Percentiles rank a stretch among this genome's conserved stretches.
Evolutionary conservation across 2,888 invertebrate species (phyloP).

Genomic region (Labia minor): DNA sequence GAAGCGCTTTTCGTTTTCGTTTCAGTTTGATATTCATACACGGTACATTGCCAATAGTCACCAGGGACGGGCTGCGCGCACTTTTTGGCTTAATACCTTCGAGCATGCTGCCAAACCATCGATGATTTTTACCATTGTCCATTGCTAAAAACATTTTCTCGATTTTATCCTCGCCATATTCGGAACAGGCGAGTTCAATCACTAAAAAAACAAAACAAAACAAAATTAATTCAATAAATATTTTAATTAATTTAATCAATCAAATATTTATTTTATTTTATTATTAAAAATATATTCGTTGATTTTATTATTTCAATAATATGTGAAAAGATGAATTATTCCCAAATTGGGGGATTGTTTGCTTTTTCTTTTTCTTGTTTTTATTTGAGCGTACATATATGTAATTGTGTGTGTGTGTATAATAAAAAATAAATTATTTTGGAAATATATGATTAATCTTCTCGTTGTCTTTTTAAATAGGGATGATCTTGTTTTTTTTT

Average conservation of each 20-base stretch:
- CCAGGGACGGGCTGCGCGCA: neutral
- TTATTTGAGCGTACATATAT: no score
- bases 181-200: conserved; percentile 85
- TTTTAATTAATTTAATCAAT: conserved; percentile 37
- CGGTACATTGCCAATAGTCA: neutral
- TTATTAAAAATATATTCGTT: neutral
- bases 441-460: no score
- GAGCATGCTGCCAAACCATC: conserved; percentile 51
- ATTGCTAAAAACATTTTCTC: conserved; percentile 51
- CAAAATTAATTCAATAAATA: no score
- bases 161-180: conserved; percentile 72
- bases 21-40: neutral
- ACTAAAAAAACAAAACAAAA: no score
- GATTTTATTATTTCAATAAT: no score
- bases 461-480: no score
- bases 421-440: no score
- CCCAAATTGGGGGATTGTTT: no score
- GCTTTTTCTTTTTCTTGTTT: no score
- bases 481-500: no score
- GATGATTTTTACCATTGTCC: conserved; percentile 55
- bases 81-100: conserved; percentile 28
- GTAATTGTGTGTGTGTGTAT: no score
- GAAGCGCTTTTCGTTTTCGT: conserved; percentile 33
- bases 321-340: no score
- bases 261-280: neutral